These are phyloP conservation scores for Diabrotica undecimpunctata DNA, from an alignment of 1,140 invertebrate genomes.

Conservation along the genomic window DNA sequence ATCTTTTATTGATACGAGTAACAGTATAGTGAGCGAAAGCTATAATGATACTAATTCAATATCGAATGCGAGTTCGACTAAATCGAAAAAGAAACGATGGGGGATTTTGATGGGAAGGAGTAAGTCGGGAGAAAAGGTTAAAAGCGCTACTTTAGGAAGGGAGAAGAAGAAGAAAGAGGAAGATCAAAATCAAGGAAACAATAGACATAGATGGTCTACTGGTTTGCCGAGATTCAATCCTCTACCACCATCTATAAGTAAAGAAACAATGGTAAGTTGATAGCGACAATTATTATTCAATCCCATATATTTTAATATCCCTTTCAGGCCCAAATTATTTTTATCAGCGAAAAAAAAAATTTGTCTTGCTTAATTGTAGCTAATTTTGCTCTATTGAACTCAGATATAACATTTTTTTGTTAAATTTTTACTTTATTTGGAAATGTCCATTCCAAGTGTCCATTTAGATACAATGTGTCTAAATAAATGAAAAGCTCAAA, in stretches of 20 bases:
- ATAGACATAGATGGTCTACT: constrained; percentile 63
- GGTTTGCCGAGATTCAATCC: constrained; percentile 63
- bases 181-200: constrained; percentile 49
- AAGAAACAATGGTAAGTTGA: constrained; percentile 66
- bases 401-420: too few species aligned
- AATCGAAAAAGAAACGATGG: constrained; percentile 62
- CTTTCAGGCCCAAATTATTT: too few species aligned
- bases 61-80: constrained; percentile 44
- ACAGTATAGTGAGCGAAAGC: constrained; percentile 22
- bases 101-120: constrained; percentile 57
- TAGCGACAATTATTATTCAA: too few species aligned
- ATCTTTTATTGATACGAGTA: constrained; percentile 6
- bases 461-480: too few species aligned
- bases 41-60: constrained; percentile 38
- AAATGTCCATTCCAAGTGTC: too few species aligned
- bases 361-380: too few species aligned
- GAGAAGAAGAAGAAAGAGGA: constrained; percentile 53
- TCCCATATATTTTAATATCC: too few species aligned
- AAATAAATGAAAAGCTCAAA: too few species aligned
- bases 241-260: constrained; percentile 66
- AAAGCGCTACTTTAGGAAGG: constrained; percentile 61
- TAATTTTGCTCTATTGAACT: too few species aligned
- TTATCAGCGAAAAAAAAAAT: too few species aligned
- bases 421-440: too few species aligned
- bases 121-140: constrained; percentile 53